A percentile compares a stretch with the other conserved stretches of the same genome.
Evolutionary conservation across 2,797 vertebrate genomes (phyloP).

Genomic region (Lateolabrax maculatus): DNA sequence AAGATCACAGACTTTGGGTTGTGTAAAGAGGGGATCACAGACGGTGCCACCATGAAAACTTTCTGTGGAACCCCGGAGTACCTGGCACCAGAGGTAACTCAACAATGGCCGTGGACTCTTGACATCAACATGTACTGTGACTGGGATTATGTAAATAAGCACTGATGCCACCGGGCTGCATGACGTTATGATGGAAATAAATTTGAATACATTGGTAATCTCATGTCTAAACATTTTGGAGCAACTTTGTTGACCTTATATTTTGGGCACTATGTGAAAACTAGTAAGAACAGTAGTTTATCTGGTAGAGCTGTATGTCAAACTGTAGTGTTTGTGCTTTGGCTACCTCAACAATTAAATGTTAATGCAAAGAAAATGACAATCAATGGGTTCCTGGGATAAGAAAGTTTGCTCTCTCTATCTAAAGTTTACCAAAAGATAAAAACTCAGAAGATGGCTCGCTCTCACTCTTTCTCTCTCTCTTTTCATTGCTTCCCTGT

Average conservation of each 20-base stretch:
- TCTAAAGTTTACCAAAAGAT: neutral
- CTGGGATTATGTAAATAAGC: neutral
- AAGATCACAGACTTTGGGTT: constrained; percentile 98
- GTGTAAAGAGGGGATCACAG: constrained; percentile 96
- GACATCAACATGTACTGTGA: neutral
- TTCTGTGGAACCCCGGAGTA: constrained; percentile 98
- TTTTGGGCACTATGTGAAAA: neutral
- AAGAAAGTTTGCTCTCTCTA: neutral
- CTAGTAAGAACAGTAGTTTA: neutral
- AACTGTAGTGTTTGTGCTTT: neutral
- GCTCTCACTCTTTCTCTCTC: neutral
- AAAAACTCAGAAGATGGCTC: neutral
- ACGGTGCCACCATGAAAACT: constrained; percentile 96
- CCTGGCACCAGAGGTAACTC: constrained; percentile 93
- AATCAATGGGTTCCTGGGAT: neutral
- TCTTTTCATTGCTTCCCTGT: neutral
- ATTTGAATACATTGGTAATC: neutral
- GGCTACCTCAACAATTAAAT: neutral
- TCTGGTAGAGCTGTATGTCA: neutral
- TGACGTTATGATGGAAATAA: neutral
- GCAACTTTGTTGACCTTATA: neutral
- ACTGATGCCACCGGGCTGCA: neutral
- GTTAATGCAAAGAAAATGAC: neutral
- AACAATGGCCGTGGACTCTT: neutral
- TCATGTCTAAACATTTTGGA: neutral